Percentiles rank a stretch among this genome's conserved stretches.
Evolutionary conservation across 2,888 invertebrate species (phyloP).

Genomic region (Zelleria hepariella): DNA sequence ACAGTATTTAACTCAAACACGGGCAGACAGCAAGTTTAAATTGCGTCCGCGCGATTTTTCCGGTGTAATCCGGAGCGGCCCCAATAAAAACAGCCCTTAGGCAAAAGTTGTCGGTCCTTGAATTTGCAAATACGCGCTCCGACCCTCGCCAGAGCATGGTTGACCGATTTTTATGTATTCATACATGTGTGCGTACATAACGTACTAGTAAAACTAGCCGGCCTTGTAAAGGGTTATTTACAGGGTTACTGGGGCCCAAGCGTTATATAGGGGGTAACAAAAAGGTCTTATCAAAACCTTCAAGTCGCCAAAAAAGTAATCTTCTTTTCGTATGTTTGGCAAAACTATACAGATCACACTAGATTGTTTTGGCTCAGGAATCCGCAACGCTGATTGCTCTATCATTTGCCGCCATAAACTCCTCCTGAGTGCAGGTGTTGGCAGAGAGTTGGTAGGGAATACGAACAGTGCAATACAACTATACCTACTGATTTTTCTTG

Average conservation of each 20-base stretch:
- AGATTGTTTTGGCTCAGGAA: too few relatives aligned
- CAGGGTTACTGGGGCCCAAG: neutral
- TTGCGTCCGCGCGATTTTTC: neutral
- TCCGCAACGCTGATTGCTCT: too few relatives aligned
- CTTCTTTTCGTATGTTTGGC: too few relatives aligned
- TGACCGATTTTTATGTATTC: constrained; percentile 4
- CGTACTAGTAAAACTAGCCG: neutral
- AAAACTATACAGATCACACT: too few relatives aligned
- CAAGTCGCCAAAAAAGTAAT: too few relatives aligned
- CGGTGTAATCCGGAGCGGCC: neutral
- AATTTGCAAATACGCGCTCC: neutral
- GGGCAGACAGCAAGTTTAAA: neutral
- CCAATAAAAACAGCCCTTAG: neutral
- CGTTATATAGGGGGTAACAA: too few relatives aligned
- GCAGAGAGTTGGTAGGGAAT: too few relatives aligned
- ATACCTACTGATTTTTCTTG: too few relatives aligned
- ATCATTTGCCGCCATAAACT: too few relatives aligned
- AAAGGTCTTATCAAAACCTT: too few relatives aligned
- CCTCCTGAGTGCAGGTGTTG: too few relatives aligned
- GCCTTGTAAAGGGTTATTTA: constrained; percentile 1
- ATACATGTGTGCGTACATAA: neutral
- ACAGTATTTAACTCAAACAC: neutral
- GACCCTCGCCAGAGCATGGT: neutral
- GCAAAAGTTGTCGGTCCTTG: neutral
- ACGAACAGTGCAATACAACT: too few relatives aligned